Evolutionary conservation across 1,140 invertebrate genomes (phyloP).

Genomic region (Drosophila nigromelanica): DNA sequence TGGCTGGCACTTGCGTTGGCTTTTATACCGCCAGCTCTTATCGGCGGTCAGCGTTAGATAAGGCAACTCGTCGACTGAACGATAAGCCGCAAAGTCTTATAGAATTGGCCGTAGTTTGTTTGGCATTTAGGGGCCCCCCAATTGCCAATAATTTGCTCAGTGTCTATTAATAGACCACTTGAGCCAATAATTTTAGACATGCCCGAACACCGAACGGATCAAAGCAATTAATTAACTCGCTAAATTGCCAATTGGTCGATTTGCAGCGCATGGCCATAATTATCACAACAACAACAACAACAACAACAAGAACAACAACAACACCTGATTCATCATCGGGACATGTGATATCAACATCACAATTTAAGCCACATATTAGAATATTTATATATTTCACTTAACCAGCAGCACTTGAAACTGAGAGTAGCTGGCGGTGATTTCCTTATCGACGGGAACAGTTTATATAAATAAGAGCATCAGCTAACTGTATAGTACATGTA

Average conservation of each 20-base stretch:
- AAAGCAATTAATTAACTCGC: constrained; percentile 12
- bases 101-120: constrained; percentile 44
- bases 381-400: neutral
- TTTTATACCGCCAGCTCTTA: constrained; percentile 62
- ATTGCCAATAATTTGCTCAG: constrained; percentile 43
- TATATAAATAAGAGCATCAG: constrained; percentile 8
- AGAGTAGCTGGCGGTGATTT: too few relatives aligned
- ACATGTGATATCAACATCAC: constrained; percentile 16
- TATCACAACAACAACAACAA: neutral
- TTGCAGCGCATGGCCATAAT: constrained; percentile 18
- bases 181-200: constrained; percentile 36
- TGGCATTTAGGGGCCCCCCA: constrained; percentile 1
- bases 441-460: constrained; percentile 15
- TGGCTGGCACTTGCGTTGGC: constrained; percentile 29
- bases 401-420: constrained; percentile 18
- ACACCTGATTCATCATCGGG: constrained; percentile 9
- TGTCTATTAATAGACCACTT: constrained; percentile 57
- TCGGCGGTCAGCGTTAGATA: constrained; percentile 68
- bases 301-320: too few relatives aligned
- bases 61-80: constrained; percentile 62
- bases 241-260: constrained; percentile 17
- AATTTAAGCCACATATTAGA: neutral
- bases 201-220: constrained; percentile 18
- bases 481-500: constrained; percentile 7
- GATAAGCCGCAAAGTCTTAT: constrained; percentile 55